These are phyloP conservation scores for Caenorhabditis sp. DNA, from an alignment of 2,888 invertebrate species.

Conservation along the genomic window DNA sequence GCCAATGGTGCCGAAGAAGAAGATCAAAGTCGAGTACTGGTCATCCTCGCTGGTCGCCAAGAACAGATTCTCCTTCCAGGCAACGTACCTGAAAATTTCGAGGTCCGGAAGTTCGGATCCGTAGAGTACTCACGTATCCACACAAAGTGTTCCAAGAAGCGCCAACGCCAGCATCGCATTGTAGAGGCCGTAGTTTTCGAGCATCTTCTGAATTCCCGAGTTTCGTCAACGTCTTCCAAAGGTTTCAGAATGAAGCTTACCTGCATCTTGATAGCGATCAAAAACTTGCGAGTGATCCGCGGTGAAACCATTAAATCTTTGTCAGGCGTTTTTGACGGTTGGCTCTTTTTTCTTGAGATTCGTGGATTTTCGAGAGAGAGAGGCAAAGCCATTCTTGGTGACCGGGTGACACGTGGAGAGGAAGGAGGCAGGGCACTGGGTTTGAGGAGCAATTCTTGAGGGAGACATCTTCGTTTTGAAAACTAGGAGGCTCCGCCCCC, in stretches of 20 bases:
- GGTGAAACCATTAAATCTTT: not conserved
- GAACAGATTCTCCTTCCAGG: not conserved
- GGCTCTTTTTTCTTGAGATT: not conserved
- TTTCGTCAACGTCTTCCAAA: not conserved
- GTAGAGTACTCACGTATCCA: conserved; percentile 5
- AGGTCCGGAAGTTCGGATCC: not conserved
- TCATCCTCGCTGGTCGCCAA: conserved; percentile 8
- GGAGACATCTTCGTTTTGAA: no score
- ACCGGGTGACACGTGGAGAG: conserved; percentile 11
- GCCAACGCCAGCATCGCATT: not conserved
- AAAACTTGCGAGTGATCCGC: conserved; percentile 15
- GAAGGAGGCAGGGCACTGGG: not conserved
- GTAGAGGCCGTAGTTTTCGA: conserved; percentile 14
- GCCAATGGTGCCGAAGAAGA: conserved; percentile 7
- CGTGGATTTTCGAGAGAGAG: not conserved
- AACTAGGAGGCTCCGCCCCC: no score
- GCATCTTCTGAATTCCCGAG: not conserved
- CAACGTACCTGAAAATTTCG: not conserved
- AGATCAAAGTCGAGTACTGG: conserved; percentile 4
- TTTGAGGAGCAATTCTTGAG: not conserved
- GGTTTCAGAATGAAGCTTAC: not conserved
- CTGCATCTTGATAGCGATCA: conserved; percentile 11
- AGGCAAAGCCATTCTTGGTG: not conserved
- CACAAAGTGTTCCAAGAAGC: not conserved
- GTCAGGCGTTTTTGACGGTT: not conserved